Evolutionary conservation across 2,888 invertebrate genomes (phyloP).

Genomic region (Corbicula japonica): DNA sequence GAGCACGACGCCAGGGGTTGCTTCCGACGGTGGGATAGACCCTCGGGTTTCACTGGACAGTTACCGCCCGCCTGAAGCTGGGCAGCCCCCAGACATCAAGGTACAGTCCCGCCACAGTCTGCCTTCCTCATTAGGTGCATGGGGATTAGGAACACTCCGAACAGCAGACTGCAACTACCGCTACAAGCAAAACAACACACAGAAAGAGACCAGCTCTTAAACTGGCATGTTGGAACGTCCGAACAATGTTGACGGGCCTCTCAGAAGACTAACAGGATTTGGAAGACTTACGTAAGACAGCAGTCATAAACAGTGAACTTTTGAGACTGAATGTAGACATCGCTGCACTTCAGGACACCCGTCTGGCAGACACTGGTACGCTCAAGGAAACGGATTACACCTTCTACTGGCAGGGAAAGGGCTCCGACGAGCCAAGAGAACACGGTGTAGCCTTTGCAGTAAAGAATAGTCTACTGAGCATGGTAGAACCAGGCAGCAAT

Average conservation of each 20-base stretch:
- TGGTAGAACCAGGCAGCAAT: too few relatives aligned
- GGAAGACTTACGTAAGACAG: too few relatives aligned
- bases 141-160: neutral
- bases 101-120: conserved; percentile 15
- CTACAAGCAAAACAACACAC: conserved; percentile 6
- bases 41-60: conserved; percentile 12
- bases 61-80: conserved; percentile 30
- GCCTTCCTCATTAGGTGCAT: conserved; percentile 11
- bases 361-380: too few relatives aligned
- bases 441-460: too few relatives aligned
- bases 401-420: too few relatives aligned
- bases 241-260: conserved; percentile 5
- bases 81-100: conserved; percentile 29
- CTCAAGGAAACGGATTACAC: too few relatives aligned
- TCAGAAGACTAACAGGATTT: conserved; percentile 5
- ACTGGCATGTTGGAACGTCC: conserved; percentile 6
- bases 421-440: too few relatives aligned
- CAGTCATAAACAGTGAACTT: too few relatives aligned
- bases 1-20: conserved; percentile 21
- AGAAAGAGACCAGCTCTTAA: neutral
- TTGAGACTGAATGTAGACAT: too few relatives aligned
- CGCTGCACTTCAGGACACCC: too few relatives aligned
- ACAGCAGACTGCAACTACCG: neutral
- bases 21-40: conserved; percentile 17
- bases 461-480: too few relatives aligned